A percentile compares a stretch with the other conserved stretches of the same genome.
Evolutionary conservation across 2,888 invertebrate species (phyloP).

Genomic region (Melikaiella ostensackeni): DNA sequence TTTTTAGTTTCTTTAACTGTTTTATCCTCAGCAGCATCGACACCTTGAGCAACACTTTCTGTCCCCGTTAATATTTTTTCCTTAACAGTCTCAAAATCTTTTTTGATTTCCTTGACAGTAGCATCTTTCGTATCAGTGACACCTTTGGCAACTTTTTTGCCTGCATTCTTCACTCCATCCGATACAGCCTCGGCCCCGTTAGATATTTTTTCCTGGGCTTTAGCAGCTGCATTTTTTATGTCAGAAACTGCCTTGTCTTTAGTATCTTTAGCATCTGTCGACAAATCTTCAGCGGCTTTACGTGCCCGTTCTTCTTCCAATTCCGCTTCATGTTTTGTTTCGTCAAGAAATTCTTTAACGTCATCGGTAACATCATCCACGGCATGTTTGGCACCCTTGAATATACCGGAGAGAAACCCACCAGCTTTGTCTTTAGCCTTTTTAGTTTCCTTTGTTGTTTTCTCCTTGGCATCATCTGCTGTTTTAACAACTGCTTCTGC

Average conservation of each 20-base stretch:
- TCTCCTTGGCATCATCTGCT: constrained; percentile 56
- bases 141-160: neutral
- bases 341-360: constrained; percentile 77
- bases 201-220: constrained; percentile 11
- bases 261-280: constrained; percentile 54
- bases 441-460: constrained; percentile 61
- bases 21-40: constrained; percentile 50
- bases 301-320: constrained; percentile 49
- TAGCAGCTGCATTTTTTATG: constrained; percentile 49
- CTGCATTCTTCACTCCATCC: neutral
- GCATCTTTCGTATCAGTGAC: constrained; percentile 15
- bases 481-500: constrained; percentile 59
- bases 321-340: constrained; percentile 72
- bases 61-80: constrained; percentile 14
- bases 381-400: constrained; percentile 41
- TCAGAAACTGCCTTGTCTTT: constrained; percentile 52
- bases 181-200: neutral
- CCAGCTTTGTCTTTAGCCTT: constrained; percentile 64
- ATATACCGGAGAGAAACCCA: constrained; percentile 44
- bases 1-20: constrained; percentile 54
- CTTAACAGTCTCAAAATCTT: constrained; percentile 45
- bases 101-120: constrained; percentile 51
- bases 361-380: constrained; percentile 59
- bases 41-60: constrained; percentile 41
- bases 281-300: constrained; percentile 39